Percentiles rank a stretch among this genome's conserved stretches.
These are phyloP conservation scores for Tetragnatha versicolor DNA, from an alignment of 1,140 invertebrate species.

Conservation along the genomic window DNA sequence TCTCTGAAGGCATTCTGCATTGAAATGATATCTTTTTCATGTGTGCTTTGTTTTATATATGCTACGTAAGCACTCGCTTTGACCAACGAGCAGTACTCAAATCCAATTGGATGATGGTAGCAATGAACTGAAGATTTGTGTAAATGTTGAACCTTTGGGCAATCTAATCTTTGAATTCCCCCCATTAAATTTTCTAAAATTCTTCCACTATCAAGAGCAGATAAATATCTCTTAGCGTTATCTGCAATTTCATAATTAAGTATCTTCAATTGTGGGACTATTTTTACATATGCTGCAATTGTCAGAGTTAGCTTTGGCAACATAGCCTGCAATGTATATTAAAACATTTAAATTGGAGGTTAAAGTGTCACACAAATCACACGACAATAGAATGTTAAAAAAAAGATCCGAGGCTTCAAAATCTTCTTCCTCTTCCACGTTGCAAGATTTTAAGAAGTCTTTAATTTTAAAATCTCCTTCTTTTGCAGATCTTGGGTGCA, in stretches of 20 bases:
- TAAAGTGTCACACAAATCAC: neutral
- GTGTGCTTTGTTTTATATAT: too few relatives aligned
- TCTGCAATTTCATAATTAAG: neutral
- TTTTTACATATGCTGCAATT: neutral
- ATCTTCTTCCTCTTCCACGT: neutral
- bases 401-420: neutral
- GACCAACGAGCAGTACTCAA: too few relatives aligned
- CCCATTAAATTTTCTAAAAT: too few relatives aligned
- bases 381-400: neutral
- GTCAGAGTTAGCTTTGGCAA: neutral
- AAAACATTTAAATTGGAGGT: neutral
- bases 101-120: too few relatives aligned
- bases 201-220: neutral
- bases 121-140: too few relatives aligned
- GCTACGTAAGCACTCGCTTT: too few relatives aligned
- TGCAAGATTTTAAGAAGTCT: neutral
- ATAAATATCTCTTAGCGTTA: neutral
- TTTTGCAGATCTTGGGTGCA: neutral
- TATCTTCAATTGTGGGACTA: neutral
- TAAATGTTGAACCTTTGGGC: neutral
- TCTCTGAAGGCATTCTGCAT: too few relatives aligned
- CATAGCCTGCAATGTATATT: neutral
- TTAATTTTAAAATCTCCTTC: neutral
- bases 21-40: too few relatives aligned
- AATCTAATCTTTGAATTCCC: too few relatives aligned